These are phyloP conservation scores for Hemichromis elongatus DNA, from an alignment of 2,113 vertebrate species.

Conservation along the genomic window DNA sequence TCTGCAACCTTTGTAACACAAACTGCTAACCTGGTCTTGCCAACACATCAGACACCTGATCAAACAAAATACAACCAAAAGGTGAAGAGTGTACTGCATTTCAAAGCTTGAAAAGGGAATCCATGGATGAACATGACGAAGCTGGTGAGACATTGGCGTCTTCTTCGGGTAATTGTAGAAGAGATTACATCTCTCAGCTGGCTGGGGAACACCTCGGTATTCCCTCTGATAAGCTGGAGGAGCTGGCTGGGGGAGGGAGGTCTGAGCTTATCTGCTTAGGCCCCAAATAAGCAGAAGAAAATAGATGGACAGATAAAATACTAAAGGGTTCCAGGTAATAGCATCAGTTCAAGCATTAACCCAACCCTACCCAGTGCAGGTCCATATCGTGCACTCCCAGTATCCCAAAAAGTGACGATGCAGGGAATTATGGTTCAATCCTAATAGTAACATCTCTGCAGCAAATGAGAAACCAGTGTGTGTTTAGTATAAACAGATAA, in stretches of 20 bases:
- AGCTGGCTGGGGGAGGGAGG: rapidly evolving
- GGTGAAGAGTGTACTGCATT: neutral
- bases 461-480: neutral
- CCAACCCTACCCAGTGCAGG: neutral
- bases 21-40: neutral
- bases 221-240: neutral
- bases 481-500: neutral
- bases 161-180: no score
- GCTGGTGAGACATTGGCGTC: neutral
- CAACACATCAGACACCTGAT: rapidly evolving
- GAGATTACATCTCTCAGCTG: neutral
- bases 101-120: neutral
- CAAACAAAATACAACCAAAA: neutral
- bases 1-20: neutral
- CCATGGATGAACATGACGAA: neutral
- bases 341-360: neutral
- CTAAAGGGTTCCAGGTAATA: neutral
- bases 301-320: neutral
- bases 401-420: neutral
- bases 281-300: neutral
- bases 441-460: neutral
- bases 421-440: neutral
- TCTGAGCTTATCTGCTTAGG: neutral
- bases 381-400: rapidly evolving
- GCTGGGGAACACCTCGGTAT: neutral